Evolutionary conservation across 2,113 vertebrate genomes (phyloP), one percentile per base, ranked within the genome.

Genomic region (Myotis lucifugus): DNA sequence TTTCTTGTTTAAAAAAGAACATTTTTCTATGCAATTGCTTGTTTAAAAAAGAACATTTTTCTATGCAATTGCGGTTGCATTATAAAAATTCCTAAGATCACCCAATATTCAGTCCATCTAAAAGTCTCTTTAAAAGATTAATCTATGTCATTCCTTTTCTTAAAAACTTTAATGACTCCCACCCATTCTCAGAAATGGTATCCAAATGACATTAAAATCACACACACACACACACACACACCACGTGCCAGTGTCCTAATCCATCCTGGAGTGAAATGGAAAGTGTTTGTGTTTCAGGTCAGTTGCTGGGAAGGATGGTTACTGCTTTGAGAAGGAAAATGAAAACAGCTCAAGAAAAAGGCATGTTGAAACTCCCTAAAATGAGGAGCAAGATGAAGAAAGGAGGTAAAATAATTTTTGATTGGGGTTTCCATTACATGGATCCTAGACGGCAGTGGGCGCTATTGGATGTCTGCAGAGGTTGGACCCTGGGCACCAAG

Each of bases 11-110:
- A 42, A 86, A 78, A 94, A 48, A 85, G 74, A 48, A 37, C 11
- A 81, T 11, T 78, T 85, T 96, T 54, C 76, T 74, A 18, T 67
- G 37, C 1, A 48, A 11, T 79, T 54, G 86, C 64, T 77, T 50
- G 59, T 69, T 76, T 59, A 42, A 86, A 78, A 94, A 48, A 85
- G 74, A 48, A 37, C 11, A 81, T 11, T 78, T 85, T 96, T 54
- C 76, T 74, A 18, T 67, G 37, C 42, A 81, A 66, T n/a, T 70
- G 18, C 11, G 48, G 42, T 9, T 59, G 19, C 42, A 70, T 29
- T 93, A 37, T 66, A 89, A 92, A 56, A 67, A 93, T 25, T 94
- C 84, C 50, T 56, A 88, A 78, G 23, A 79, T 50, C 72, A 48
- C 29, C 10, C 52, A 29, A n/a, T 46, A 88, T 50, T n/a, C 7